Evolutionary conservation across 2,888 invertebrate genomes (phyloP).

Genomic region (Apamea monoglypha): DNA sequence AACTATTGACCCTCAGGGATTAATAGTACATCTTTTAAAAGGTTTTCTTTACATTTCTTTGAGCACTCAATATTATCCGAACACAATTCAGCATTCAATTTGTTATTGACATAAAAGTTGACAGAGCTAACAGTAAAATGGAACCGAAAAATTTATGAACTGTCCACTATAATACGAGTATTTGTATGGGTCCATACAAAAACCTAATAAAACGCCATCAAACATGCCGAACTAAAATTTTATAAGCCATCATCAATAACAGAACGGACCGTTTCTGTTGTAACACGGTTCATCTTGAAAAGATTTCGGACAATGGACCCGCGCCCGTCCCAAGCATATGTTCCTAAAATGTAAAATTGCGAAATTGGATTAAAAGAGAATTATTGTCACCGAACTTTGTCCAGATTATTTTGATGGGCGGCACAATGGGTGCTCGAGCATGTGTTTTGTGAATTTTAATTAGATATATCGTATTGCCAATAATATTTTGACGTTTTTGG

Average conservation of each 20-base stretch:
- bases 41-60: conserved; percentile 39
- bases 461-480: conserved; percentile 75
- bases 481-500: conserved; percentile 79
- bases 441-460: conserved; percentile 78
- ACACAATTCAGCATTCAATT: conserved; percentile 63
- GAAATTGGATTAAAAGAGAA: conserved; percentile 86
- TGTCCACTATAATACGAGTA: conserved; percentile 69
- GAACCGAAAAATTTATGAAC: conserved; percentile 71
- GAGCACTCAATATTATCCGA: conserved; percentile 60
- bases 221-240: conserved; percentile 77
- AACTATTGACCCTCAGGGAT: conserved; percentile 29
- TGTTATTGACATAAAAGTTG: conserved; percentile 69
- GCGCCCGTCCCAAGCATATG: conserved; percentile 82
- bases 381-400: conserved; percentile 79
- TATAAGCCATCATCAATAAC: conserved; percentile 85
- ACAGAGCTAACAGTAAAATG: conserved; percentile 62
- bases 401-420: conserved; percentile 80
- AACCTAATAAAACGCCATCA: conserved; percentile 80
- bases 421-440: conserved; percentile 75
- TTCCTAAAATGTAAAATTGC: conserved; percentile 79
- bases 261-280: conserved; percentile 77
- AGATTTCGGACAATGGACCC: conserved; percentile 81
- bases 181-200: conserved; percentile 75
- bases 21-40: conserved; percentile 40
- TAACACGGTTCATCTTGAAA: conserved; percentile 79